A percentile compares a stretch with the other conserved stretches of the same genome.
These are phyloP conservation scores for Staurois parvus DNA, from an alignment of 2,797 vertebrate genomes.

Conservation along the genomic window DNA sequence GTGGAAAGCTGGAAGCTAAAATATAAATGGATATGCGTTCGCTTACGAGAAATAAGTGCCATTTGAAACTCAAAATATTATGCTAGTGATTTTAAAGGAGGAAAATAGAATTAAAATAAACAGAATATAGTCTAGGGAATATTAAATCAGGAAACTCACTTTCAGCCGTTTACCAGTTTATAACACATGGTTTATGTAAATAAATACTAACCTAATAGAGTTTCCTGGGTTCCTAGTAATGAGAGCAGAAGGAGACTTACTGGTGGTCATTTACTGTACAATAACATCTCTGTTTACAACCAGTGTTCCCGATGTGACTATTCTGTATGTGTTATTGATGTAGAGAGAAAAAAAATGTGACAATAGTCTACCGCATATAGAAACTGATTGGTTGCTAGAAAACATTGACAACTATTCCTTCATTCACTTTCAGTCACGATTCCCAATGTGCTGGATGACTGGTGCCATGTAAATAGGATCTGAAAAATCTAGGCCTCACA, in stretches of 20 bases:
- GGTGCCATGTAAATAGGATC: no score
- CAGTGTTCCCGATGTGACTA: background rate
- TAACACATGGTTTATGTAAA: slow-evolving; percentile 30
- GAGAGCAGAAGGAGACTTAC: background rate
- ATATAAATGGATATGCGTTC: slow-evolving; percentile 78
- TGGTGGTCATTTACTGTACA: slow-evolving; percentile 53
- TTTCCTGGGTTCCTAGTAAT: slow-evolving; percentile 7
- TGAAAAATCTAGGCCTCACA: no score
- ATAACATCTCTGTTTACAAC: slow-evolving; percentile 30
- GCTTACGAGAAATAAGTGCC: slow-evolving; percentile 82
- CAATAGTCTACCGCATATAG: background rate
- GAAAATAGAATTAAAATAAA: slow-evolving; percentile 65
- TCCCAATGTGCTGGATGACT: no score
- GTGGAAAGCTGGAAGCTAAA: slow-evolving; percentile 73
- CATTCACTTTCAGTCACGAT: no score
- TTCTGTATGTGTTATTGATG: background rate
- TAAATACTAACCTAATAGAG: slow-evolving; percentile 48
- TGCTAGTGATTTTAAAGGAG: slow-evolving; percentile 70
- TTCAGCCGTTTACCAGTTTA: slow-evolving; percentile 30
- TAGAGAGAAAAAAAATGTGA: background rate
- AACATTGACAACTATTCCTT: background rate
- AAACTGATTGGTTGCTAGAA: background rate
- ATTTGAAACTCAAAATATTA: slow-evolving; percentile 74
- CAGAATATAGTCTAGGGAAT: slow-evolving; percentile 35
- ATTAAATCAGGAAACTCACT: slow-evolving; percentile 32